Evolutionary conservation across 2,888 invertebrate species (phyloP).

Genomic region (Megalurothrips usitatus): DNA sequence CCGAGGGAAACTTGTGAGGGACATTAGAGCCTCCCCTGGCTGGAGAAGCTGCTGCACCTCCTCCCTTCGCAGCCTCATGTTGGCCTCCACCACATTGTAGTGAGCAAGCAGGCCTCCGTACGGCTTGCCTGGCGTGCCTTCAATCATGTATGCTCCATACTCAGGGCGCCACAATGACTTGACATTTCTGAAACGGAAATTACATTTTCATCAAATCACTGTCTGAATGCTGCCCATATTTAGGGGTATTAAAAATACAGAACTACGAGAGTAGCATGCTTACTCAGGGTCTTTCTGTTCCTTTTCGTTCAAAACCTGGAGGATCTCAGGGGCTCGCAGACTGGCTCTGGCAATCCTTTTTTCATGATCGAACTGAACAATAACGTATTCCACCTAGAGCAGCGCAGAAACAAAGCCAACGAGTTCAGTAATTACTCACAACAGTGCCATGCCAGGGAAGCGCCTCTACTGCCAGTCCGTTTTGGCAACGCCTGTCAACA

Average conservation of each 20-base stretch:
- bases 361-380: constrained; percentile 89
- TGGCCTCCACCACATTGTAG: constrained; percentile 97
- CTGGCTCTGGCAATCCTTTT: constrained; percentile 77
- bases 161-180: constrained; percentile 96
- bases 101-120: constrained; percentile 93
- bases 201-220: not conserved
- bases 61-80: constrained; percentile 86
- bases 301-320: constrained; percentile 74
- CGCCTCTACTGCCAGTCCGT: too few relatives aligned
- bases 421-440: too few relatives aligned
- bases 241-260: constrained; percentile 14
- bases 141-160: constrained; percentile 98
- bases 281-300: constrained; percentile 72
- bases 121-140: constrained; percentile 95
- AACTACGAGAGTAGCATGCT: constrained; percentile 42
- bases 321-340: constrained; percentile 75
- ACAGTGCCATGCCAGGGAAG: too few relatives aligned
- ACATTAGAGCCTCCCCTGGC: constrained; percentile 79
- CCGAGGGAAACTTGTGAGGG: constrained; percentile 92
- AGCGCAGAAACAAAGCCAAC: constrained; percentile 29
- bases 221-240: constrained; percentile 8
- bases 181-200: constrained; percentile 52
- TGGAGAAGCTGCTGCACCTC: constrained; percentile 73
- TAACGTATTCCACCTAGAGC: constrained; percentile 81
- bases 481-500: too few relatives aligned